These are phyloP conservation scores for Drosophila engyochracea DNA, from an alignment of 2,888 invertebrate species.

Conservation along the genomic window DNA sequence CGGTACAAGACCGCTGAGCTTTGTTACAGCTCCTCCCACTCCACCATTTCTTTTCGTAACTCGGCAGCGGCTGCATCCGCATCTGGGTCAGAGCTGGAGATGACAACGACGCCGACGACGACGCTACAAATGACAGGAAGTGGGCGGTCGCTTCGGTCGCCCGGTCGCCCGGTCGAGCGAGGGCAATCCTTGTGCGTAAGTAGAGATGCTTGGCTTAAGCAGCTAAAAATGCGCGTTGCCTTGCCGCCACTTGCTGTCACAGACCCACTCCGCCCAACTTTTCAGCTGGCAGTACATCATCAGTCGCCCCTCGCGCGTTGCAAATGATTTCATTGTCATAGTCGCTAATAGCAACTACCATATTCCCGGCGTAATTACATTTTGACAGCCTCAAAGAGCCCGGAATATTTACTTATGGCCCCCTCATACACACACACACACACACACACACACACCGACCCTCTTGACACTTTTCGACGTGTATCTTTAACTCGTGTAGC, in stretches of 20 bases:
- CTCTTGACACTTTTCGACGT: slow-evolving; percentile 32
- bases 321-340: slow-evolving; percentile 76
- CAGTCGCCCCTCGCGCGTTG: slow-evolving; percentile 5
- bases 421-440: slow-evolving; percentile 18
- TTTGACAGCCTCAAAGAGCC: slow-evolving; percentile 77
- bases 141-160: slow-evolving; percentile 24
- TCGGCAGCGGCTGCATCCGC: slow-evolving; percentile 44
- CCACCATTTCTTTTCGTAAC: neutral
- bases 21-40: slow-evolving; percentile 48
- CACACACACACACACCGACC: slow-evolving; percentile 18
- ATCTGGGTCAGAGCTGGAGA: slow-evolving; percentile 71
- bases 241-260: slow-evolving; percentile 4
- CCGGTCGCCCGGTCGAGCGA: slow-evolving; percentile 16
- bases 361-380: slow-evolving; percentile 72
- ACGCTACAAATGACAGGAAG: slow-evolving; percentile 68
- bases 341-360: slow-evolving; percentile 78
- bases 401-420: slow-evolving; percentile 70
- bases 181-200: slow-evolving; percentile 34
- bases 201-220: slow-evolving; percentile 57
- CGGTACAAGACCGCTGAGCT: slow-evolving; percentile 79
- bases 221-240: slow-evolving; percentile 46
- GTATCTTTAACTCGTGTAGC: slow-evolving; percentile 20
- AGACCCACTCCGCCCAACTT: neutral
- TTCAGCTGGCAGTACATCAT: slow-evolving; percentile 5
- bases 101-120: slow-evolving; percentile 27